phyloP scores from a whole-genome alignment of 2,113 vertebrate species.

The Gavia stellata region DNA sequence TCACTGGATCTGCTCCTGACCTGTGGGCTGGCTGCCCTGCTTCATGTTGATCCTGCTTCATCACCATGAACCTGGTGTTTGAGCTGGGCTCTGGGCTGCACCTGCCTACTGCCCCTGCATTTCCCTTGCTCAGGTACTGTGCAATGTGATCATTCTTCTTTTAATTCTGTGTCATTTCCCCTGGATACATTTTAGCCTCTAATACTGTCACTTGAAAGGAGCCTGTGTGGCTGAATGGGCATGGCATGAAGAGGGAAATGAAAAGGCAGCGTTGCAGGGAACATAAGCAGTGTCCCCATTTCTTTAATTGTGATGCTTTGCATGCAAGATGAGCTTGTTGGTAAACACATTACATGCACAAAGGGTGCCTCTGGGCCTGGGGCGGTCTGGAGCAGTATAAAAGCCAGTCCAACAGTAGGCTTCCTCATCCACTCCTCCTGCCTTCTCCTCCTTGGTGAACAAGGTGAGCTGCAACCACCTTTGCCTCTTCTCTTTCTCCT shows the following conservation, averaged over 20 bases:
- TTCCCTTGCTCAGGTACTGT: neutral
- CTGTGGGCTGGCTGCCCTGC: neutral
- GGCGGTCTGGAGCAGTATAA: neutral
- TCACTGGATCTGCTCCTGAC: neutral
- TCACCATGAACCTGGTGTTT: neutral
- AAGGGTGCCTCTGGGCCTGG: neutral
- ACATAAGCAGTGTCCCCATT: neutral
- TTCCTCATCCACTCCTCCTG: neutral
- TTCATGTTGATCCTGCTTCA: too few species aligned
- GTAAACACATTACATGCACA: neutral
- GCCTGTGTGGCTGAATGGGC: neutral
- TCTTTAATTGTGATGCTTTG: neutral
- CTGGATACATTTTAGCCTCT: neutral
- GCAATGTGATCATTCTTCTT: too few species aligned
- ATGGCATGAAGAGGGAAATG: neutral
- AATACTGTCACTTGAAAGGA: neutral
- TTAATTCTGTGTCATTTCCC: too few species aligned
- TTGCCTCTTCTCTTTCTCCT: accelerated
- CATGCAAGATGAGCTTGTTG: neutral
- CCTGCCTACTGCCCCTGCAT: neutral
- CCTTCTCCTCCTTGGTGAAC: neutral
- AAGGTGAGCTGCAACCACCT: neutral
- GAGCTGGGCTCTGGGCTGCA: neutral
- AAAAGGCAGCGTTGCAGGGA: neutral
- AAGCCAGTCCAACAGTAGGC: neutral